These are phyloP conservation scores for rat (Rattus norvegicus) DNA, from an alignment of 2,113 vertebrate species.

Conservation along the genomic window GRCr8 NC_086020.1:28258501-28259000, in stretches of 20 bases:
- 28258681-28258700: not conserved
- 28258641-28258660: constrained; percentile 8
- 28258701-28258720: not conserved
- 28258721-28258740: not conserved
- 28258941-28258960: not conserved
- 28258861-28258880: not conserved
- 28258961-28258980: accelerated
- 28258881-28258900: not conserved
- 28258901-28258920: not conserved
- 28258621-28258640: constrained; percentile 29
- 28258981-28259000: no score
- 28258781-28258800: not conserved
- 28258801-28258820: not conserved
- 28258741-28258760: not conserved
- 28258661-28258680: constrained; percentile 20
- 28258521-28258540: not conserved
- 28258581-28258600: constrained; percentile 11
- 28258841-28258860: not conserved
- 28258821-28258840: not conserved
- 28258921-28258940: not conserved
- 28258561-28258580: constrained; percentile 4
- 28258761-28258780: not conserved
- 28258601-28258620: not conserved
- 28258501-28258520: constrained; percentile 7
- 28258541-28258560: not conserved